Evolutionary conservation across 2,113 vertebrate species (phyloP).

Genomic region (Clarias gariepinus): DNA sequence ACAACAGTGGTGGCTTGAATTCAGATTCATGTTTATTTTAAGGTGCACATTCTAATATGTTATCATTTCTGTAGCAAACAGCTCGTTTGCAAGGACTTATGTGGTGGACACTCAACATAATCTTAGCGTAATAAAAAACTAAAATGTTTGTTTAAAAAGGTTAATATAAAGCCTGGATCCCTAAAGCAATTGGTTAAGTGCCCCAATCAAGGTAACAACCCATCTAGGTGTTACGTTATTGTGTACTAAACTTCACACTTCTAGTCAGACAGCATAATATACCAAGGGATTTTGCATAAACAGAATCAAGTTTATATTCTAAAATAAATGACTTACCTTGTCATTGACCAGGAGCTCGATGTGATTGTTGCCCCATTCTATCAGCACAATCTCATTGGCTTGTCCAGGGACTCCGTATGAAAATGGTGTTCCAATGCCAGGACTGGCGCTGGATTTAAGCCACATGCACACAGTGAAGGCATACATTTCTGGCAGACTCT

Average conservation of each 20-base stretch:
- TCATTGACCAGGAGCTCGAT: slow-evolving; percentile 96
- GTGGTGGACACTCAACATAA: neutral
- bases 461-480: slow-evolving; percentile 97
- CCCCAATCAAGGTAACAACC: neutral
- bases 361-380: slow-evolving; percentile 97
- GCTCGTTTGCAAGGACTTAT: neutral
- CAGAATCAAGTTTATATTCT: neutral
- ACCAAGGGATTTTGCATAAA: neutral
- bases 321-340: slow-evolving; percentile 77
- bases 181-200: neutral
- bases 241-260: neutral
- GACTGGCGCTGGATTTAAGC: slow-evolving; percentile 90
- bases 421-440: slow-evolving; percentile 94
- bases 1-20: neutral
- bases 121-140: neutral
- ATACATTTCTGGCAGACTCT: slow-evolving; percentile 93
- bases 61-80: neutral
- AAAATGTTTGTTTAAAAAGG: neutral
- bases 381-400: slow-evolving; percentile 97
- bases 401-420: slow-evolving; percentile 94
- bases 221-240: no score
- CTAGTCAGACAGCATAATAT: neutral
- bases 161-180: neutral
- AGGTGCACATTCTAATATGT: neutral
- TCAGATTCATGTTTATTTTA: neutral